phyloP scores from a whole-genome alignment of 2,113 vertebrate species.

The Shinisaurus crocodilurus region DNA sequence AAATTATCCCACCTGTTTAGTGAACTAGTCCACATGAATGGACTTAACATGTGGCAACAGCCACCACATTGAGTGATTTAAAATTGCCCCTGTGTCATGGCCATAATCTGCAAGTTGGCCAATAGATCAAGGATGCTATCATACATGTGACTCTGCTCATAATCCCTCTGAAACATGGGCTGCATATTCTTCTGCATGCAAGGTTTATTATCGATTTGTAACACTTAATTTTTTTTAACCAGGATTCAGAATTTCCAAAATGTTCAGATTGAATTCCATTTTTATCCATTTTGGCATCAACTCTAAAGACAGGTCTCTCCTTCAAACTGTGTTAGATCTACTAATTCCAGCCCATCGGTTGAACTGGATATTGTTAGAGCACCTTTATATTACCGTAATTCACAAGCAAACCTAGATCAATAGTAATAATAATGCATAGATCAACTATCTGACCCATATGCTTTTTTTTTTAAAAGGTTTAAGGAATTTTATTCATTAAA shows the following conservation, averaged over 20 bases:
- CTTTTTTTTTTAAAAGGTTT: too few relatives aligned
- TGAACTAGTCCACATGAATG: background rate
- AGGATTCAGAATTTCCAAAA: background rate
- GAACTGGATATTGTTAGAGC: background rate
- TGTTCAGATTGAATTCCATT: background rate
- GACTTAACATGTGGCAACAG: background rate
- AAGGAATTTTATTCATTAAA: too few relatives aligned
- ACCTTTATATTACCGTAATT: background rate
- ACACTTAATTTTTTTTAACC: background rate
- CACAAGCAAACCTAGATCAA: background rate
- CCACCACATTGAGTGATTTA: background rate
- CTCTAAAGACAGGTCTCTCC: background rate
- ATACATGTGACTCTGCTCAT: background rate
- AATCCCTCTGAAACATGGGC: background rate
- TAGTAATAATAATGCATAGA: background rate
- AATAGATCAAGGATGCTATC: background rate
- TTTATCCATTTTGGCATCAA: background rate
- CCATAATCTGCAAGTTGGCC: background rate
- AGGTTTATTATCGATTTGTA: background rate
- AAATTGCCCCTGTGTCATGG: background rate
- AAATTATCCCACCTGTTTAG: background rate
- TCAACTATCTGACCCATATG: background rate
- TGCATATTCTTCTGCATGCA: background rate
- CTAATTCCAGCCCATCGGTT: too few relatives aligned
- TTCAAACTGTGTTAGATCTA: background rate